These are phyloP conservation scores for Calonectris borealis DNA, from an alignment of 2,113 vertebrate genomes.

Conservation along the genomic window DNA sequence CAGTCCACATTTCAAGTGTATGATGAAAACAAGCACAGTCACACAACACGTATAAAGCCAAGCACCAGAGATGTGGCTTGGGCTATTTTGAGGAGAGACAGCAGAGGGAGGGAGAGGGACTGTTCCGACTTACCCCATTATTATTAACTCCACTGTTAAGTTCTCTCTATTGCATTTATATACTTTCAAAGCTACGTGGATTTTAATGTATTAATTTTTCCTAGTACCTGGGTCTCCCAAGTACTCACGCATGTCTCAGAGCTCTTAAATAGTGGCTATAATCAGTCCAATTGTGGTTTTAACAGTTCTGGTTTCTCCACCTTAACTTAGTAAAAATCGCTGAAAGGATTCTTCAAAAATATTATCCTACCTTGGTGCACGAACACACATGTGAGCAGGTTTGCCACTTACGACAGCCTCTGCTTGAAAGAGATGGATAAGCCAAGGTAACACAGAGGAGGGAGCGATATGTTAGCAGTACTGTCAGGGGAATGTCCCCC, in stretches of 20 bases:
- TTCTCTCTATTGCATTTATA: not conserved
- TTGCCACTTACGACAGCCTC: not conserved
- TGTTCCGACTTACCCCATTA: not conserved
- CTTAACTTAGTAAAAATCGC: not conserved
- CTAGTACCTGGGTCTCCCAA: not conserved
- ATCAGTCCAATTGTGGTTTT: not conserved
- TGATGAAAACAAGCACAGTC: not conserved
- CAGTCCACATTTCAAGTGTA: not conserved
- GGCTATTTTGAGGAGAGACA: not conserved
- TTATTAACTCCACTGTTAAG: not conserved
- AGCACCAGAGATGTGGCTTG: not conserved
- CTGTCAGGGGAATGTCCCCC: not conserved
- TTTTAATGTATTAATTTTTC: not conserved
- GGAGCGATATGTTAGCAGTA: accelerated
- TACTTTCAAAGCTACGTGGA: not conserved
- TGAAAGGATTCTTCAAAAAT: not conserved
- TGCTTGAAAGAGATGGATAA: not conserved
- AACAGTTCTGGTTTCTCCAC: not conserved
- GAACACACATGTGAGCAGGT: not conserved
- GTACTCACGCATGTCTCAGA: not conserved
- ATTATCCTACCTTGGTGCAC: not conserved
- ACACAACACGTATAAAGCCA: not conserved
- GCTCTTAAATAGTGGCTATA: not conserved
- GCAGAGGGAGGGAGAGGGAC: not conserved
- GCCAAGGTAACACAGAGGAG: not conserved